Evolutionary conservation across 2,113 vertebrate species (phyloP), one percentile per base, ranked within the genome.

Genomic region (Spea multiplicata): DNA sequence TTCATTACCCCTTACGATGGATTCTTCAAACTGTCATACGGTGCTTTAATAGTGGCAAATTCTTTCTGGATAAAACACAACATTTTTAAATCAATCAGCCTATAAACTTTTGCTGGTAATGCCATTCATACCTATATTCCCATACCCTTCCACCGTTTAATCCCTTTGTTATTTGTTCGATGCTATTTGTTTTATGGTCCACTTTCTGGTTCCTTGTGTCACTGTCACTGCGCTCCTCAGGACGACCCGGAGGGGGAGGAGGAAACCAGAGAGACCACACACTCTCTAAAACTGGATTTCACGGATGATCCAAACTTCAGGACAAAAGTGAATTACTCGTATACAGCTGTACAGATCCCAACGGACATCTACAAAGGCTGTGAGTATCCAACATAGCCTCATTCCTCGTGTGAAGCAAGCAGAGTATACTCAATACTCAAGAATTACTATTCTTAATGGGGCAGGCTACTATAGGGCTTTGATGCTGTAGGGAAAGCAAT

Each of bases 361-460:
- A 99, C 97, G n/a, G 97, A 99, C 89, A 99, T 99, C 89, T 99
- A 98, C 93, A 99, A 98, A 91, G 97, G 97, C 94, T 99, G 97
- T 99, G 86, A 98, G 97, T 97, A 84, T 65, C 30, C 30, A 30
- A 30, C 30, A 30, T 2, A 30, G 30, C 30, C 30, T 30, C 30
- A 30, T 30, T 30, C 30, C 30, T 30, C 1, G 30, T 30, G 30
- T 30, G 30, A 30, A 30, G 30, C 30, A 30, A 30, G 30, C 2
- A 30, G 30, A 30, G 30, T 30, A 30, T 30, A 30, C 30, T 30
- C 30, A 30, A 30, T 30, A 30, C 30, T 30, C 2, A 30, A 1
- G 30, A 1, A 30, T 30, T 30, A 30, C 30, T 30, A 30, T 30
- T 30, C 30, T 30, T 30, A 30, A 30, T 30, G 30, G 30, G 30